Evolutionary conservation across 1,140 invertebrate genomes (phyloP).

Genomic region (roundworm (Caenorhabditis elegans)): WBcel235 BX284605.5:6365001-6365500

Average conservation of each 20-base stretch:
- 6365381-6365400: constrained; percentile 28
- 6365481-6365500: constrained; percentile 59
- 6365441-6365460: constrained; percentile 50
- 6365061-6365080: constrained; percentile 5
- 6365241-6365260: not conserved
- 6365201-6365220: constrained; percentile 75
- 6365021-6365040: no score
- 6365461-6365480: constrained; percentile 51
- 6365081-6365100: constrained; percentile 74
- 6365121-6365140: constrained; percentile 70
- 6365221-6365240: constrained; percentile 89
- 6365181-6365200: constrained; percentile 54
- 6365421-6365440: constrained; percentile 28
- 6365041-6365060: constrained; percentile 67
- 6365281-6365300: no score
- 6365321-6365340: no score
- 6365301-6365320: no score
- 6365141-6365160: not conserved
- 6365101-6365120: constrained; percentile 94
- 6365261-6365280: constrained; percentile 69
- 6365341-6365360: no score
- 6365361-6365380: constrained; percentile 12
- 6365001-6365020: constrained; percentile 34
- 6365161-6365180: not conserved
- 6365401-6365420: constrained; percentile 24